These are phyloP conservation scores for Azemiops feae DNA, from an alignment of 2,113 vertebrate genomes.

Conservation along the genomic window DNA sequence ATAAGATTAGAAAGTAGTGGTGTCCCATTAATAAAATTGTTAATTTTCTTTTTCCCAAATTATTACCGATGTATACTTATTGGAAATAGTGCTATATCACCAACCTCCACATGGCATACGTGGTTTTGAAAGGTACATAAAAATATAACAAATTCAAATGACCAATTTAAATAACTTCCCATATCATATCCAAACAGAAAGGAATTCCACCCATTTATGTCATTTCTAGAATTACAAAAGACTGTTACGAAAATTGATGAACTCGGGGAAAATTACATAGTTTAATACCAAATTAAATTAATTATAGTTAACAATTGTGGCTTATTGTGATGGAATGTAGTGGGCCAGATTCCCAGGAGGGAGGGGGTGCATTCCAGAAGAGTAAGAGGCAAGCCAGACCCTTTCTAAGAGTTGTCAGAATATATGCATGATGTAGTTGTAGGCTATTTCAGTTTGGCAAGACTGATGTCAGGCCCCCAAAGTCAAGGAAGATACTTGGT, in stretches of 20 bases:
- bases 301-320: background rate
- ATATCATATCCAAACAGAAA: background rate
- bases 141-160: background rate
- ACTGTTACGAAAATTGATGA: background rate
- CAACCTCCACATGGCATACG: background rate
- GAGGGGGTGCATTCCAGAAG: no score
- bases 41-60: conserved; percentile 14
- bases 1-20: background rate
- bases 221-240: background rate
- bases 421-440: no score
- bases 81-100: background rate
- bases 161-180: background rate
- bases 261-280: background rate
- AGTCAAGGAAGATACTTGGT: no score
- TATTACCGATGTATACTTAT: background rate
- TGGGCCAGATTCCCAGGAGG: no score
- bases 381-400: no score
- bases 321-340: background rate
- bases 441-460: no score
- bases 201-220: background rate
- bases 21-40: background rate
- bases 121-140: background rate
- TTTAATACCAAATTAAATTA: background rate
- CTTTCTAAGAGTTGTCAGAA: no score
- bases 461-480: no score